phyloP scores from a whole-genome alignment of 2,113 vertebrate species.

The Peromyscus leucopus region DNA sequence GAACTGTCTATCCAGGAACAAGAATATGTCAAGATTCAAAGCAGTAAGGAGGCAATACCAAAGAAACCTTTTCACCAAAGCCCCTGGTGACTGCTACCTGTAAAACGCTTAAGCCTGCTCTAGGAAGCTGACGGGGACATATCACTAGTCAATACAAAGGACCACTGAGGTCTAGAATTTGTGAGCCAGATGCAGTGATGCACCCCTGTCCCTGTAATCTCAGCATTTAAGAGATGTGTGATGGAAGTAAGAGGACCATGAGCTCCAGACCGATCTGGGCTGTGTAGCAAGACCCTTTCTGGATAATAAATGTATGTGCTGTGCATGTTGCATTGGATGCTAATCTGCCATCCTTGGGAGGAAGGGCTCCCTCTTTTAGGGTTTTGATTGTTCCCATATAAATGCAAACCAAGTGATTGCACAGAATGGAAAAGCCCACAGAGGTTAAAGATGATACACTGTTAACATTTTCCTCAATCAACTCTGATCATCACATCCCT shows the following conservation, averaged over 20 bases:
- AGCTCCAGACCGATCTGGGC: neutral
- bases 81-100: fast-evolving
- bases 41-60: neutral
- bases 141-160: neutral
- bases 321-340: neutral
- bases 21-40: neutral
- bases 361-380: neutral
- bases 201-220: neutral
- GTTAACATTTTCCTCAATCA: neutral
- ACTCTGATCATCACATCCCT: neutral
- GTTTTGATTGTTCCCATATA: neutral
- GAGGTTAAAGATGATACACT: neutral
- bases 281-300: neutral
- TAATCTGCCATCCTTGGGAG: neutral
- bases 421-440: neutral
- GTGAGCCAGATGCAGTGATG: neutral
- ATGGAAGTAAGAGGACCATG: neutral
- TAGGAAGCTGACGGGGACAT: neutral
- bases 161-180: neutral
- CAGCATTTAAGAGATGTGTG: neutral
- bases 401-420: neutral
- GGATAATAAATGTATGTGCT: neutral
- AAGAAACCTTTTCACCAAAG: neutral
- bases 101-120: neutral
- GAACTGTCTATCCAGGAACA: neutral